These are phyloP conservation scores for Urosaurus nigricauda DNA, from an alignment of 2,797 vertebrate species.

Conservation along the genomic window DNA sequence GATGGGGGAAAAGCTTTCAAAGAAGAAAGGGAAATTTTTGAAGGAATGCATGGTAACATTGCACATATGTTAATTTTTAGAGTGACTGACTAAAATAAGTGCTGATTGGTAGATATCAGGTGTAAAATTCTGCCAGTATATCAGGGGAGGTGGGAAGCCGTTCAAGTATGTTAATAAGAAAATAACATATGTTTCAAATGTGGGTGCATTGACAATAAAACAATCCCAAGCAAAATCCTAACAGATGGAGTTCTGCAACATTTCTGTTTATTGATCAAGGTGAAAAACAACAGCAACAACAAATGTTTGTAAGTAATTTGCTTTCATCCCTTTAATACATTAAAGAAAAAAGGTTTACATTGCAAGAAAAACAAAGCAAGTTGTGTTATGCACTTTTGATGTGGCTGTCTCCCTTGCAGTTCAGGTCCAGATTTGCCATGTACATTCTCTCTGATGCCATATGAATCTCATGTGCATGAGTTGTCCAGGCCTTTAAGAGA, in stretches of 20 bases:
- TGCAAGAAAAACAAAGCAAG: background rate
- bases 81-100: background rate
- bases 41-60: background rate
- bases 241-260: background rate
- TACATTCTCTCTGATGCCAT: background rate
- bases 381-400: background rate
- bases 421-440: background rate
- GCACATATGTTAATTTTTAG: background rate
- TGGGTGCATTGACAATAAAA: background rate
- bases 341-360: background rate
- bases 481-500: background rate
- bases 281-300: background rate
- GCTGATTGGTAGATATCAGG: background rate
- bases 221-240: slow-evolving; percentile 7
- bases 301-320: background rate
- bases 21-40: background rate
- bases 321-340: background rate
- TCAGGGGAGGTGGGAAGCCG: background rate
- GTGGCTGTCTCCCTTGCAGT: background rate
- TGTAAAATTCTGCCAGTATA: background rate
- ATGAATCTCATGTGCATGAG: background rate
- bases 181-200: background rate
- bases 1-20: background rate
- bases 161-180: slow-evolving; percentile 27
- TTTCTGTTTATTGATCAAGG: background rate